Evolutionary conservation across 2,113 vertebrate genomes (phyloP), one percentile per base, ranked within the genome.

Genomic region (Megalops atlanticus): DNA sequence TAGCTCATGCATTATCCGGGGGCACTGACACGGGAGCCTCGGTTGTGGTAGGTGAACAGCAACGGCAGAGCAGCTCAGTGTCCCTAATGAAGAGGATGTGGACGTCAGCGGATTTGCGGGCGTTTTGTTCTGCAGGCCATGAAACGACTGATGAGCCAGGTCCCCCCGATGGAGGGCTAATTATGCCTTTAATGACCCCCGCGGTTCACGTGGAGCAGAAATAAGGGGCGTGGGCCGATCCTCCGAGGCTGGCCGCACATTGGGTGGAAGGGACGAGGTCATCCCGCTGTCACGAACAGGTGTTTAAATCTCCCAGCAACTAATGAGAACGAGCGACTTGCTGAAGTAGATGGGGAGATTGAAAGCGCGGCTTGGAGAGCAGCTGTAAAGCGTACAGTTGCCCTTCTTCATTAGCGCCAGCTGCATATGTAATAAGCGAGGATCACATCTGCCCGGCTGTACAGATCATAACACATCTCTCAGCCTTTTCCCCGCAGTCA

Each of bases 221-320:
- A n/a, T n/a, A 11, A 36, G 0, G 36, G 76, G 52, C 33, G 18
- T 18, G 11, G 49, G 35, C 4, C 36, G 58, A 45, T 77, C 49
- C 36, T 33, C 39, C 45, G 39, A 40, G 76, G 54, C 24, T 35
- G 24, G 45, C 12, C 21, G 33, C 33, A n/a, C n/a, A 24, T 18
- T 77, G 14, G 47, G 52, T 18, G 52, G 16, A 0, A 18, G 49
- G 21, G 49, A n/a, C 16, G 43, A 78, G 76, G 76, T 21, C 15
- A 52, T 78, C 38, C 31, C 40, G 16, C 54, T 36, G 74, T 76
- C 3, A 76, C 1, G 54, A 78, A 38, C 52, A 78, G 76, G 39
- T 78, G 76, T 39, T 38, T 78, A 78, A 78, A 78, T 68, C 76
- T 54, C 39, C 76, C 35, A n/a, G 33, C 54, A 68, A 33, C 76